Base-by-base conservation (phyloP, 1,140 invertebrate species). In the Armadillidium nasatum region DNA sequence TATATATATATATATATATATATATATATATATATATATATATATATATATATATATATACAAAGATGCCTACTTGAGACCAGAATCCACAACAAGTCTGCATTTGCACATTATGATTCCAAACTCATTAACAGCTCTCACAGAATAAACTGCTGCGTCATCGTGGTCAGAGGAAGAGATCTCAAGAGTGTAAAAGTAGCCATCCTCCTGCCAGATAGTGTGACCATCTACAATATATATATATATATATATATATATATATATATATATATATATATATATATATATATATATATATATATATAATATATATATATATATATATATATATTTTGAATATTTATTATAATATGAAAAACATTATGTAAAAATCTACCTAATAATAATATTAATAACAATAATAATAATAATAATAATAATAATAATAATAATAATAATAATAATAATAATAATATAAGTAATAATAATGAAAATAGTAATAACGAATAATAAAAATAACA, bases 81-180 rank as follows among this genome's bases (percentile, higher is more conserved):
- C 92, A 82, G 92, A 92, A 84, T 94, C 93, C 0, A 97, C 94
- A 0, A 91, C 89, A 33, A 97, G 87, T 71, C 88, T 88, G 82
- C 92, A 93, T 44, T 88, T 88, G 73, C 94, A 96, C 71, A 91
- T 91, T 10, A 95, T 90, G 0, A 91, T 91, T 9, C 95, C 95
- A 72, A 91, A 88, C n/a, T 87, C 85, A 84, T 97, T 97, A 70
- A 88, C 88, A 2, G 94, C 95, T 74, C 88, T 88, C 13, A 89
- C 92, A 50, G 89, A 90, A 84, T 97, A 97, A 60, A 87, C 87
- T 21, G 94, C 95, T 10, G 91, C 90, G 84, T 97, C 94, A 45
- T 92, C 90, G 0, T 93, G 83, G 2, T 84, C 86, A 6, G 93
- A 90, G 69, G 89, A 89, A 10, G 87, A 88, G 46, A 97, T 91